Evolutionary conservation across 2,797 vertebrate species (phyloP), one percentile per base, ranked within the genome.

Genomic region (Danio jaintianensis): DNA sequence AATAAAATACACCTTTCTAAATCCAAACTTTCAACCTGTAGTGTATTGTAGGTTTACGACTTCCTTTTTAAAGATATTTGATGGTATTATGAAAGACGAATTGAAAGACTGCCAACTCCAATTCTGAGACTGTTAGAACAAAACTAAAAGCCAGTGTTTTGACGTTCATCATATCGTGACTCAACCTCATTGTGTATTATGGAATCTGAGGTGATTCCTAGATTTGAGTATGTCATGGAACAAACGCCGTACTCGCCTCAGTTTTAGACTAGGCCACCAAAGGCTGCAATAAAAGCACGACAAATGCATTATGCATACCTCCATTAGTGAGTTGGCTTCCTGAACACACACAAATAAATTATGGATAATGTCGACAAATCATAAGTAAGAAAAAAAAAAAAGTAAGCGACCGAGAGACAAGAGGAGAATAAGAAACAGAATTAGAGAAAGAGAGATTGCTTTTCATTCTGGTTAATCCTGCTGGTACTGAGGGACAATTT

Each of bases 221-320:
- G 43, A 56, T 13, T 47, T 58, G 10, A 11, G 45, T 47, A 56
- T 5, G 8, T 78, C 75, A 78, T 42, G 42, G 45, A 78, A 69
- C 12, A 48, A 50, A 40, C 52, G 0, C 9, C 15, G 22, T 38
- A 16, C 12, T 59, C 6, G 7, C 43, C 16, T 59, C 43, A 18
- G 42, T 45, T 16, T 43, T 8, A 22, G 29, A 70, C 7, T 12
- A 11, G 47, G 36, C 9, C 77, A 45, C 16, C 16, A 38, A 45
- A 47, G 38, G 55, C 12, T 1, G 81, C 58, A 75, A 70, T 75
- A 89, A 90, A 89, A 86, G 82, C 78, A 82, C 42, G 74, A 43
- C 71, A 84, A 79, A 87, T 91, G 85, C 77, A 92, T 92, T 90
- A 92, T 90, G 88, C 74, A 92, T 90, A 53, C 62, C 76, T 89